Evolutionary conservation across 2,888 invertebrate species (phyloP).

Genomic region (Pheosia tremula): DNA sequence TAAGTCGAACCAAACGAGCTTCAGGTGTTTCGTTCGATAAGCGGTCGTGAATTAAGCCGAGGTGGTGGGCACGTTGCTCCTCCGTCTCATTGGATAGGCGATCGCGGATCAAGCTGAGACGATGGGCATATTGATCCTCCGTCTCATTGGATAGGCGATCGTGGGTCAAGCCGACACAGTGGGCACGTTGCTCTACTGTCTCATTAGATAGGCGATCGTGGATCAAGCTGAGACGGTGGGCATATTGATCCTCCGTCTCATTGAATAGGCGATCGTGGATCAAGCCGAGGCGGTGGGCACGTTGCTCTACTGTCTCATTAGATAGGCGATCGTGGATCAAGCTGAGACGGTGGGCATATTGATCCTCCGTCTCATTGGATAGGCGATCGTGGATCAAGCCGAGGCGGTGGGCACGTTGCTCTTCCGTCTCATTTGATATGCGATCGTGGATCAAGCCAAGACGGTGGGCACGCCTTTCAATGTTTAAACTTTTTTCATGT

Average conservation of each 20-base stretch:
- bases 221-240: constrained; percentile 5
- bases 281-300: not conserved
- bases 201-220: constrained; percentile 11
- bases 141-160: constrained; percentile 14
- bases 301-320: constrained; percentile 12
- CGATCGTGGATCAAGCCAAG: constrained; percentile 11
- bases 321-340: constrained; percentile 11
- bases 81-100: constrained; percentile 12
- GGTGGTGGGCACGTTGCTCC: constrained; percentile 7
- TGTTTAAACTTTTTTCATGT: not conserved
- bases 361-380: constrained; percentile 11
- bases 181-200: constrained; percentile 7
- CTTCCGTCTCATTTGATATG: constrained; percentile 7
- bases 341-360: constrained; percentile 8
- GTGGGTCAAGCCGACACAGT: constrained; percentile 10
- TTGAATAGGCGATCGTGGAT: too few relatives aligned
- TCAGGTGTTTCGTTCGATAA: constrained; percentile 14
- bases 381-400: constrained; percentile 11
- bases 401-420: constrained; percentile 9
- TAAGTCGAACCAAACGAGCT: constrained; percentile 5
- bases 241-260: too few relatives aligned
- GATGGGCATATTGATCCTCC: constrained; percentile 8
- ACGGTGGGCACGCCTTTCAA: not conserved
- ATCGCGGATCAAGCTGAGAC: constrained; percentile 8
- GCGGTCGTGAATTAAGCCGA: constrained; percentile 12